Evolutionary conservation across 1,140 invertebrate species (phyloP).

Genomic region (Euwallacea fornicatus): DNA sequence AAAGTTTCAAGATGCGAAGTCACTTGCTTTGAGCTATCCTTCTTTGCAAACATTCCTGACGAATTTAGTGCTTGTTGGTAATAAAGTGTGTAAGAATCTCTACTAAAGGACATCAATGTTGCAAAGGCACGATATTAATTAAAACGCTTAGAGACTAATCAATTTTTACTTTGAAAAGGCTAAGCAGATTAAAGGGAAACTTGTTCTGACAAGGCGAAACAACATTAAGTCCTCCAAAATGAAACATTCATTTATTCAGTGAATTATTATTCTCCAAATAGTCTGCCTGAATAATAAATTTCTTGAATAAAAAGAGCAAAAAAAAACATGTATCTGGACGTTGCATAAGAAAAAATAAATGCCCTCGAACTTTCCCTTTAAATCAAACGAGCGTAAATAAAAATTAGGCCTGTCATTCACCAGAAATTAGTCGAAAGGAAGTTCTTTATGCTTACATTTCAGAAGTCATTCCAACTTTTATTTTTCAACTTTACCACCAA

Average conservation of each 20-base stretch:
- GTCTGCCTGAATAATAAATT: no score
- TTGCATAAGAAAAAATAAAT: conserved; percentile 3
- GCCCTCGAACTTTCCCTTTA: conserved; percentile 12
- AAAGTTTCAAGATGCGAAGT: conserved; percentile 4
- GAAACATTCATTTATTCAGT: neutral
- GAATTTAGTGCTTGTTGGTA: no score
- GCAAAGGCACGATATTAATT: neutral
- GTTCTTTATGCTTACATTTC: conserved; percentile 17
- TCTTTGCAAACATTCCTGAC: no score
- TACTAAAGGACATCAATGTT: no score
- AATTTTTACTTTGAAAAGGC: neutral
- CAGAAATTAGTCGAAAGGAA: conserved; percentile 9
- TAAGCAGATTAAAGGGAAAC: neutral
- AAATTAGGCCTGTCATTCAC: no score
- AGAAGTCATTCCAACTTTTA: conserved; percentile 18
- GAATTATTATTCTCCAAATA: neutral
- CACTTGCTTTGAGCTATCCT: neutral
- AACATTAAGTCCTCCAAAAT: neutral
- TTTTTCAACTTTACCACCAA: conserved; percentile 12
- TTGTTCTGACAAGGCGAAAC: neutral
- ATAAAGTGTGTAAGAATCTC: no score
- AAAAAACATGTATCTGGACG: neutral
- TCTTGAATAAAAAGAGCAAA: neutral
- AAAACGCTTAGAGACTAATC: conserved; percentile 4
- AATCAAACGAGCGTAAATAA: neutral